Percentiles rank a stretch among this genome's conserved stretches.
These are phyloP conservation scores for Zeuzera pyrina DNA, from an alignment of 2,888 invertebrate genomes.

Conservation along the genomic window DNA sequence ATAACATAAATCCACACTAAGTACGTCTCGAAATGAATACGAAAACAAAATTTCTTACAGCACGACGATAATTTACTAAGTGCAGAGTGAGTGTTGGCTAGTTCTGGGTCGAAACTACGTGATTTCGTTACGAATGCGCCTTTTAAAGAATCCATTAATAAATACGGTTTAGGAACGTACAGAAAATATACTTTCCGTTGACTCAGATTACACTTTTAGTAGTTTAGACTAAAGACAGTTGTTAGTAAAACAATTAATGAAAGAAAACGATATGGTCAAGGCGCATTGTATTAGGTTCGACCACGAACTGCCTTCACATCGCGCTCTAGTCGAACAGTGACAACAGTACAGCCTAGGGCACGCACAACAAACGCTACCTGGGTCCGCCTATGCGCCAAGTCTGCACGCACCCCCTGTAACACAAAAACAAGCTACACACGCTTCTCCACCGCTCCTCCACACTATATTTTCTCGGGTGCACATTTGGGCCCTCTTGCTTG, in stretches of 20 bases:
- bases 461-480: too few relatives aligned
- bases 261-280: conserved; percentile 13
- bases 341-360: conserved; percentile 72
- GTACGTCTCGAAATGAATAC: conserved; percentile 66
- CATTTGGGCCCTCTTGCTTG: too few relatives aligned
- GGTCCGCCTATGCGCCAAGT: conserved; percentile 62
- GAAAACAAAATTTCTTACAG: conserved; percentile 65
- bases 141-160: too few relatives aligned
- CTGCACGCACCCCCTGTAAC: conserved; percentile 67
- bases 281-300: conserved; percentile 40
- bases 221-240: too few relatives aligned
- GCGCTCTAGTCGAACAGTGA: conserved; percentile 70
- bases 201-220: too few relatives aligned
- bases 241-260: too few relatives aligned
- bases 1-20: conserved; percentile 67
- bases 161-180: too few relatives aligned
- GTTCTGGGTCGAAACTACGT: conserved; percentile 56
- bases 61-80: conserved; percentile 72
- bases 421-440: conserved; percentile 69
- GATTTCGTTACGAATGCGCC: conserved; percentile 31
- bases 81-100: conserved; percentile 57
- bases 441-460: conserved; percentile 42
- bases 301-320: conserved; percentile 57
- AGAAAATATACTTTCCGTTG: too few relatives aligned
- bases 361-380: conserved; percentile 74